phyloP scores from a whole-genome alignment of 2,888 invertebrate genomes.

The Dicyrtoma fusca region DNA sequence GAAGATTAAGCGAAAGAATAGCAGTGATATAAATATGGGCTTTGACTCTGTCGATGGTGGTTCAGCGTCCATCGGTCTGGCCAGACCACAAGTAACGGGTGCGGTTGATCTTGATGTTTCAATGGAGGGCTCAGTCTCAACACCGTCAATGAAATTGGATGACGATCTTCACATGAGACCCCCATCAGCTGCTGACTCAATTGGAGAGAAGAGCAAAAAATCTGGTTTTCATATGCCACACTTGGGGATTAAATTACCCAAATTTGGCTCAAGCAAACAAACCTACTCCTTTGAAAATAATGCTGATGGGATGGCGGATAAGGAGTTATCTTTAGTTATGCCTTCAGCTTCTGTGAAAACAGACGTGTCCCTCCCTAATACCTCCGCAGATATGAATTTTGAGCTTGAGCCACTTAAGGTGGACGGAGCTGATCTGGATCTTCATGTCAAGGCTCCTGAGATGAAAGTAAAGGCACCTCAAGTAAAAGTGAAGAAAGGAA shows the following conservation, averaged over 20 bases:
- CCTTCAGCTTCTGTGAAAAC: background rate
- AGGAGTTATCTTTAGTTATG: background rate
- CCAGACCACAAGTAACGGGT: conserved; percentile 12
- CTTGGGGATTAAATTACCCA: conserved; percentile 30
- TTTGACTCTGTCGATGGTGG: no score
- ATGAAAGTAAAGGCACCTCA: background rate
- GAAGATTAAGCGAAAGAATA: background rate
- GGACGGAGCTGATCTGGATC: background rate
- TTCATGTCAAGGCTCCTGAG: background rate
- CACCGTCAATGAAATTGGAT: conserved; percentile 26
- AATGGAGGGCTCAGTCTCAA: conserved; percentile 39
- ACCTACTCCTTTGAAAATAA: conserved; percentile 29
- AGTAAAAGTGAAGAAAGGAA: conserved; percentile 16
- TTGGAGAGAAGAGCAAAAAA: conserved; percentile 17
- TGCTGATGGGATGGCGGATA: background rate
- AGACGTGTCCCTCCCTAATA: background rate
- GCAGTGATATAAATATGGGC: background rate
- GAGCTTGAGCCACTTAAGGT: background rate
- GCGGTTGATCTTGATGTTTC: conserved; percentile 19
- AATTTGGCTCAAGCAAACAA: conserved; percentile 37
- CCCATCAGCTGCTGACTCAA: conserved; percentile 36
- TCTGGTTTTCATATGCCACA: conserved; percentile 29
- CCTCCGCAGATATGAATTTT: background rate
- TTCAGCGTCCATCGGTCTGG: conserved; percentile 8
- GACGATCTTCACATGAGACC: conserved; percentile 35